Base-by-base conservation (phyloP, 1,140 invertebrate genomes). In the Nasonia vitripennis region DNA sequence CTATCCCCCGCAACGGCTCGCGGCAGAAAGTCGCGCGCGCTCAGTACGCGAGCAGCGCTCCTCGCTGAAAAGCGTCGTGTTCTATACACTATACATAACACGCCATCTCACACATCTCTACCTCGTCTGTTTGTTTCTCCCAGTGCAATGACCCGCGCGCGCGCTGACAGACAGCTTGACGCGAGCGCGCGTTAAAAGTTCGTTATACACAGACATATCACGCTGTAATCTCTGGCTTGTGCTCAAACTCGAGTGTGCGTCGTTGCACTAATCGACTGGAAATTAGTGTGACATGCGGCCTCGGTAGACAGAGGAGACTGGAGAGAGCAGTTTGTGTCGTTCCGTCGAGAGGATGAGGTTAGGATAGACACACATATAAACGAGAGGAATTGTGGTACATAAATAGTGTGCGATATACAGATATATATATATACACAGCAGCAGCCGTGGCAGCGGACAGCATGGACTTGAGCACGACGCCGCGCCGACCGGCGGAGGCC, bases 391-490 rank as follows among this genome's bases (percentile, higher is more conserved):
- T 37, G 34, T 45, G 41, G 41, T 45, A 45, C 9, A 45, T 45
- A 71, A 3, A 12, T 5, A 70, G 27, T 71, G 68, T n/a, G 68
- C 23, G 0, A 23, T 4, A 34, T 11, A 31, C 0, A 17, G 1
- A 27, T 27, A 27, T 27, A 27, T 27, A 27, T 0, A 23, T 0
- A 34, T 11, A 31, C 0, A 17, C n/a, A 71, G 68, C 68, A 34
- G 68, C 55, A 71, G 31, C 68, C 68, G 68, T 71, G 68, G 68
- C 68, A 27, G 68, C 9, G 23, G 17, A 70, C 41, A 81, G 84
- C 67, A 92, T 93, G 92, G 93, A 93, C 86, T 88, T 93, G 48
- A 93, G 92, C 83, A 93, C 92, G 67, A 92, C 91, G 55, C 89
- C 91, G 14, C 90, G 92, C 81, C 77, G 55, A 31, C 68, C 83